These are phyloP conservation scores for Apostichopus japonicus DNA, from an alignment of 35 echinoderm and acorn worm species.

Conservation along the genomic window DNA sequence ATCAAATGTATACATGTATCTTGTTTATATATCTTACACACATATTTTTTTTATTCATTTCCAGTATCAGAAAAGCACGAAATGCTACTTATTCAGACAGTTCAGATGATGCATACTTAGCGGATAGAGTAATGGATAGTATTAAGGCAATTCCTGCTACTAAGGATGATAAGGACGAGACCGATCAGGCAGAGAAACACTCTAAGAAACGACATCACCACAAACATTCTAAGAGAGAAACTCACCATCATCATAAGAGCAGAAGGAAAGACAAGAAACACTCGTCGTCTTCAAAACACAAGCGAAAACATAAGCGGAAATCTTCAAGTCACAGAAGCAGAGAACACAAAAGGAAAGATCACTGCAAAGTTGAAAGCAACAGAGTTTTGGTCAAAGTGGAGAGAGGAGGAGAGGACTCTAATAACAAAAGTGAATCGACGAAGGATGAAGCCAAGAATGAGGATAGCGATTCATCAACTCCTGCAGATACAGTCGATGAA, in stretches of 20 bases:
- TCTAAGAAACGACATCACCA: background rate
- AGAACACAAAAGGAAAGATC: slow-evolving; percentile 2
- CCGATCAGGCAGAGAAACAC: background rate
- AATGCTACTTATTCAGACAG: background rate
- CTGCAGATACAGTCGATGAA: background rate
- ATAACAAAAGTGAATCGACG: background rate
- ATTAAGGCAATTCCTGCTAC: background rate
- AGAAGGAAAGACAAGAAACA: slow-evolving; percentile 28
- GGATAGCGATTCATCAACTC: background rate
- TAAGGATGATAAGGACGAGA: background rate
- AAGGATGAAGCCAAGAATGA: background rate
- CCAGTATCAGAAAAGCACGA: background rate
- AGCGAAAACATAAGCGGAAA: slow-evolving; percentile 12
- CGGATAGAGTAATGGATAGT: background rate
- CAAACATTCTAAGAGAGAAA: slow-evolving; percentile 6
- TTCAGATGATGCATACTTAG: background rate
- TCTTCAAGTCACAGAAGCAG: background rate
- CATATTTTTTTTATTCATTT: background rate
- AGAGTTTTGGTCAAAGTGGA: background rate
- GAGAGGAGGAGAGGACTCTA: background rate
- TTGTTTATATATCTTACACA: no score
- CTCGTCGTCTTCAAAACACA: slow-evolving; percentile 38
- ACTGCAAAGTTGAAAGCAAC: background rate
- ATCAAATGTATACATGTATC: no score
- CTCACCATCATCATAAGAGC: background rate